phyloP scores from a whole-genome alignment of 1,140 invertebrate species.

The Lutraria rhynchaena region DNA sequence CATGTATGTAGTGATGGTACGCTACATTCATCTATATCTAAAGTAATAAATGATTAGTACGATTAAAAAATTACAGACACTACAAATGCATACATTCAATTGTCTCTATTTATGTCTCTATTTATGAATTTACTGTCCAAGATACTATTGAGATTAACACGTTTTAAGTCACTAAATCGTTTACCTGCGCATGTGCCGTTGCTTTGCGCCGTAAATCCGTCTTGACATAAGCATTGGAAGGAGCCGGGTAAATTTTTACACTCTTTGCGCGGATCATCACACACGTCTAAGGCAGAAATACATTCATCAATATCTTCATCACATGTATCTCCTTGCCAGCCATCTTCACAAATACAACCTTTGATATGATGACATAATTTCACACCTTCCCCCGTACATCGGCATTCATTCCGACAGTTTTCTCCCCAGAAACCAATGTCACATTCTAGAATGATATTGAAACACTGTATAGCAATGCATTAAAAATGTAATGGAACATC shows the following conservation, averaged over 20 bases:
- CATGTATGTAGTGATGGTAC: not conserved
- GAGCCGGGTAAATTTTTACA: not conserved
- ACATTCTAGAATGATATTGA: not conserved
- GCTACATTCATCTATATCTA: conserved; percentile 16
- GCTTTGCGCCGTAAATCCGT: not conserved
- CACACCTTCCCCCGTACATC: not conserved
- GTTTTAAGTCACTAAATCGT: too few species aligned
- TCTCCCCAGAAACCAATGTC: not conserved
- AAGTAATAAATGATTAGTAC: not conserved
- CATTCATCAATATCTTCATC: conserved; percentile 33
- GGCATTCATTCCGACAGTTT: not conserved
- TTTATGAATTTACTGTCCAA: too few species aligned
- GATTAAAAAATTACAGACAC: too few species aligned
- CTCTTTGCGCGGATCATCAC: not conserved
- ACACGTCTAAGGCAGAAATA: not conserved
- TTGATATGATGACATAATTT: too few species aligned
- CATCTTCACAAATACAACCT: too few species aligned
- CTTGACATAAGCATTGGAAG: not conserved
- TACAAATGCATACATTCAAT: too few species aligned
- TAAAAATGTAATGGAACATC: too few species aligned
- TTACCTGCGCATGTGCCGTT: not conserved
- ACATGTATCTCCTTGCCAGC: too few species aligned
- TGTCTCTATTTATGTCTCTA: too few species aligned
- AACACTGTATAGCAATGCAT: not conserved
- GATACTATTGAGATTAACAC: too few species aligned